Conservation (phyloP, 2,888 invertebrate species). For the Eristalis arbustorum region DNA sequence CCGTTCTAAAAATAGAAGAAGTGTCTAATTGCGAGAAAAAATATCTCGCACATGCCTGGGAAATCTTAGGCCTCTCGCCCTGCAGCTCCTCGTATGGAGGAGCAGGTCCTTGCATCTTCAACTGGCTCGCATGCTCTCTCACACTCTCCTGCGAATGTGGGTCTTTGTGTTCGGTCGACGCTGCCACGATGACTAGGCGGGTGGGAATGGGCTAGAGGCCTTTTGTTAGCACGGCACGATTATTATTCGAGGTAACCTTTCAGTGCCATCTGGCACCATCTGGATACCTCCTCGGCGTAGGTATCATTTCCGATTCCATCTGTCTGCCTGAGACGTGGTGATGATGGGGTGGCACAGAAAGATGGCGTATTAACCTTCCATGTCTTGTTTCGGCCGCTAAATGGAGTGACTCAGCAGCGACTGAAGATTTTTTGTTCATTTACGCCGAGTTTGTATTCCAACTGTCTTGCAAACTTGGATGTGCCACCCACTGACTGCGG, state of each 20-base stretch:
- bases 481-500: neutral
- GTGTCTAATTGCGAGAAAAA: conserved; percentile 59
- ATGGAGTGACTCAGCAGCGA: neutral
- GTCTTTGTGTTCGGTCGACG: conserved; percentile 16
- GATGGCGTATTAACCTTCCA: neutral
- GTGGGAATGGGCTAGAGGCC: neutral
- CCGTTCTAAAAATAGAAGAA: conserved; percentile 55
- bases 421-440: neutral
- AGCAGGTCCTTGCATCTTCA: neutral
- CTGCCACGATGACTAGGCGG: neutral
- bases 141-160: conserved; percentile 4
- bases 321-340: neutral
- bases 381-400: neutral
- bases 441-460: neutral
- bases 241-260: conserved; percentile 56
- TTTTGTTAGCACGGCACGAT: conserved; percentile 55
- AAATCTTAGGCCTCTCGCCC: neutral
- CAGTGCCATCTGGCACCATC: no score
- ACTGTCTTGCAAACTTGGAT: neutral
- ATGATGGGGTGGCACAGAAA: neutral
- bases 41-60: conserved; percentile 31
- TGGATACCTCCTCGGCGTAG: neutral
- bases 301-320: neutral
- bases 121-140: neutral
- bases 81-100: neutral